Evolutionary conservation across 2,113 vertebrate genomes (phyloP), one percentile per base, ranked within the genome.

Genomic region (Poicephalus meyeri): DNA sequence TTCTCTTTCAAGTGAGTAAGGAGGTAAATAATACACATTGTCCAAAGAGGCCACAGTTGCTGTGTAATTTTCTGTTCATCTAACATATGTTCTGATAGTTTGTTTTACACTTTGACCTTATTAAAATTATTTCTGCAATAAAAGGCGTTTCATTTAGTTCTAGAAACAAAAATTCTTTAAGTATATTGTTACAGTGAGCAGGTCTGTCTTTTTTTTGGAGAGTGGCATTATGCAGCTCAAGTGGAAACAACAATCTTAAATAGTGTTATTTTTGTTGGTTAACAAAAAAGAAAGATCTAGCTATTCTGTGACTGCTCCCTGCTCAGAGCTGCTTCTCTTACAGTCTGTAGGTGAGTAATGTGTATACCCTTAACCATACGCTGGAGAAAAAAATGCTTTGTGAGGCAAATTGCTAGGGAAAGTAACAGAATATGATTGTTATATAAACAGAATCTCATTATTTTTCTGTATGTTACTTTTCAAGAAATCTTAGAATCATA

Each of bases 71-170:
- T 65, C 24, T 65, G 17, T 80, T 84, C 10, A 28, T 64, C 19
- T 90, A 44, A 61, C 29, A 50, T 80, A 74, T 80, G 20, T 84
- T 94, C 63, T 56, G 33, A 18, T 69, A 41, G 10, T 4, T 64
- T 91, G 91, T 93, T 88, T 49, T 92, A 79, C 1, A 2, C 23
- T 80, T 93, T 58, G 35, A 92, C 56, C 19, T 64, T 81, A 92
- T 60, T 96, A 90, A 93, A 94, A 68, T 64, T 31, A 25, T 86
- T 96, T 95, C 80, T 92, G 49, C 52, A 68, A 8, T 79, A 79
- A 86, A 80, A 39, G 6, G 7, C 56, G 28, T 65, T 90, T 83
- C 11, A 49, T 94, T 82, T 84, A 61, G 42, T 84, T 91, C 41
- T 44, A 17, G 46, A 68, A 93, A 81, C 31, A 74, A 80, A 82